Evolutionary conservation across 1,140 invertebrate genomes (phyloP).

Genomic region (Bathynomus jamesi): DNA sequence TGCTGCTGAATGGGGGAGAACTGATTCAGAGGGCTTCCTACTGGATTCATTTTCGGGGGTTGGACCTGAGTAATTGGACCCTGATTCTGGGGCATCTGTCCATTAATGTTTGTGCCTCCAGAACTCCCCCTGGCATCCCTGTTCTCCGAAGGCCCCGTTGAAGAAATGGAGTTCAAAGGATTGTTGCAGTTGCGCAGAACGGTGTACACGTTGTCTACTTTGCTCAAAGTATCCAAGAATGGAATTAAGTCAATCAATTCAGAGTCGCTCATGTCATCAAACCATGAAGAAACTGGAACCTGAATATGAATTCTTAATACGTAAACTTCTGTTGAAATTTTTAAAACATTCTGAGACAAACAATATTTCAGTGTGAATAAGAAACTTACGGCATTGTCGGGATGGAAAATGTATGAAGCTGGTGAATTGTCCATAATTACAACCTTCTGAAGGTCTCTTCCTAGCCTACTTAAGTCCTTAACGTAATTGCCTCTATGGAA

Average conservation of each 20-base stretch:
- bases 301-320: conserved; percentile 52
- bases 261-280: conserved; percentile 92
- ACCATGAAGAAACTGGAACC: conserved; percentile 96
- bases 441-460: conserved; percentile 89
- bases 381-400: conserved; percentile 92
- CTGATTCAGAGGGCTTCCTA: not conserved
- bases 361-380: no score
- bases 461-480: conserved; percentile 96
- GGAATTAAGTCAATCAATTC: conserved; percentile 91
- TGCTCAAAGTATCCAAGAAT: conserved; percentile 89
- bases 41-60: not conserved
- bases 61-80: not conserved
- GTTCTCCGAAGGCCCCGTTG: not conserved
- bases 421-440: conserved; percentile 99
- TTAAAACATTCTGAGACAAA: conserved; percentile 3
- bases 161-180: not conserved
- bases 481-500: conserved; percentile 99
- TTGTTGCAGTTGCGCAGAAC: conserved; percentile 62
- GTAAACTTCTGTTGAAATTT: conserved; percentile 2
- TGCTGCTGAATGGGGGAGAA: not conserved
- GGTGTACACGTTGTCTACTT: conserved; percentile 87
- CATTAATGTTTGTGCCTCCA: not conserved
- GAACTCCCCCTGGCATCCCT: not conserved
- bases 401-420: conserved; percentile 99
- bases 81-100: not conserved